Evolutionary conservation across 2,888 invertebrate genomes (phyloP).

Genomic region (Vandiemenella viatica): DNA sequence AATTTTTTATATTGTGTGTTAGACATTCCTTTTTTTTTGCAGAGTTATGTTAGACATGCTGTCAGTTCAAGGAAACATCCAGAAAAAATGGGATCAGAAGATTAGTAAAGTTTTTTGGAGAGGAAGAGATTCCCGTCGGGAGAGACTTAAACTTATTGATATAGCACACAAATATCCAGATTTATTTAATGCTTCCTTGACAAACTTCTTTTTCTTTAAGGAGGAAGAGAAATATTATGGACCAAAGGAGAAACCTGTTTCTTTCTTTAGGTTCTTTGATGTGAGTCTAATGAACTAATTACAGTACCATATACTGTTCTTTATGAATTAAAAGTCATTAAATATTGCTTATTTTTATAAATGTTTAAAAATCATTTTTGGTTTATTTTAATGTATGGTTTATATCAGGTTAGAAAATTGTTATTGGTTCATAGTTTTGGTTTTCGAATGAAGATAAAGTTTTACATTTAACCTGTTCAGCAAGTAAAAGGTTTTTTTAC

Average conservation of each 20-base stretch:
- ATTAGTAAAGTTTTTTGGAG: conserved; percentile 73
- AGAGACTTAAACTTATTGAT: conserved; percentile 67
- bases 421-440: too few species aligned
- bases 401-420: too few species aligned
- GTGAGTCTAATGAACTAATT: conserved; percentile 47
- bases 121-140: conserved; percentile 78
- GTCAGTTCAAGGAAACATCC: conserved; percentile 70
- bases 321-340: neutral
- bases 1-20: too few species aligned
- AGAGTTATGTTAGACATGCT: conserved; percentile 81
- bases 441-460: too few species aligned
- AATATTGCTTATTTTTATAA: neutral
- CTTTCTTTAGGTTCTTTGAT: conserved; percentile 88
- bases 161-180: conserved; percentile 60
- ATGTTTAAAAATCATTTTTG: neutral
- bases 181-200: conserved; percentile 78
- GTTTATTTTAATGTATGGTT: neutral
- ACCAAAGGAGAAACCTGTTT: conserved; percentile 66
- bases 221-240: conserved; percentile 74
- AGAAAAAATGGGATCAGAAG: conserved; percentile 56
- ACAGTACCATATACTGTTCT: neutral
- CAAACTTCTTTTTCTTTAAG: conserved; percentile 90
- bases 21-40: conserved; percentile 21
- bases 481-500: too few species aligned
- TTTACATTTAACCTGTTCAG: too few species aligned